phyloP scores from a whole-genome alignment of 1,140 invertebrate genomes.

The Bombyx mori region ASM3026992v2 NC_085130.1:2866501-2867000 shows the following conservation, averaged over 20 bases:
- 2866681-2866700: background rate
- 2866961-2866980: background rate
- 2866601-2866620: too few species aligned
- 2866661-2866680: too few species aligned
- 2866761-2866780: constrained; percentile 61
- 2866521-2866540: too few species aligned
- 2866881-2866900: constrained; percentile 61
- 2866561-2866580: too few species aligned
- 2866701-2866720: background rate
- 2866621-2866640: too few species aligned
- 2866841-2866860: constrained; percentile 25
- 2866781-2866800: background rate
- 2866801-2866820: too few species aligned
- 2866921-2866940: constrained; percentile 62
- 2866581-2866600: too few species aligned
- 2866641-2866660: too few species aligned
- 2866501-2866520: too few species aligned
- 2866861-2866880: constrained; percentile 15
- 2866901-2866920: constrained; percentile 71
- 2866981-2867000: background rate
- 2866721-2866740: constrained; percentile 34
- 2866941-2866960: constrained; percentile 26
- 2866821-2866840: background rate
- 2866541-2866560: too few species aligned
- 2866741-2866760: constrained; percentile 60